Evolutionary conservation across 1,140 invertebrate species (phyloP).

Genomic region (Chironomus striatipennis): DNA sequence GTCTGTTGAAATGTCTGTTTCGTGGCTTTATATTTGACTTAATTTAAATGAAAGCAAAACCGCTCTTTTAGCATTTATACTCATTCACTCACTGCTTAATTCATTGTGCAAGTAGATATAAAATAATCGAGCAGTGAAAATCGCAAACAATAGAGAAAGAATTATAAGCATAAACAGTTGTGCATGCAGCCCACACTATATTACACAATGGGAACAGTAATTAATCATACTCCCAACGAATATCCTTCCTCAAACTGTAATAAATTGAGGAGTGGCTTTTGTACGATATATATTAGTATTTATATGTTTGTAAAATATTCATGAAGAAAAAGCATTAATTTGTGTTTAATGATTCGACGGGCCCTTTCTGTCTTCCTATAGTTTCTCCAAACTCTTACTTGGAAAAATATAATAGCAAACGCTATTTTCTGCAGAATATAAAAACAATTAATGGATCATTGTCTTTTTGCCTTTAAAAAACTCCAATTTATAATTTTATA

Average conservation of each 20-base stretch:
- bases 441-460: no score
- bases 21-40: constrained; percentile 15
- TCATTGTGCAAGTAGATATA: background rate
- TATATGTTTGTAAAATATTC: constrained; percentile 10
- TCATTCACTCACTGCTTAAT: no score
- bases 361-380: background rate
- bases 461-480: no score
- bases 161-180: background rate
- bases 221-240: constrained; percentile 18
- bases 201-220: constrained; percentile 13
- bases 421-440: no score
- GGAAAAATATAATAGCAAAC: background rate
- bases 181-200: background rate
- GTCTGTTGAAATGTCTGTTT: constrained; percentile 21
- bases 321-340: constrained; percentile 14
- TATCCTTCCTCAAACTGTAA: constrained; percentile 20
- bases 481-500: background rate
- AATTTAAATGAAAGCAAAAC: constrained; percentile 17
- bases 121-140: constrained; percentile 1
- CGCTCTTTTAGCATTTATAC: background rate
- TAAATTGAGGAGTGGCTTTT: constrained; percentile 10
- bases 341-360: constrained; percentile 12
- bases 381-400: background rate
- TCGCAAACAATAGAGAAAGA: constrained; percentile 1
- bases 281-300: no score